phyloP scores from a whole-genome alignment of 2,113 vertebrate genomes.

The Pongo abelii region DNA sequence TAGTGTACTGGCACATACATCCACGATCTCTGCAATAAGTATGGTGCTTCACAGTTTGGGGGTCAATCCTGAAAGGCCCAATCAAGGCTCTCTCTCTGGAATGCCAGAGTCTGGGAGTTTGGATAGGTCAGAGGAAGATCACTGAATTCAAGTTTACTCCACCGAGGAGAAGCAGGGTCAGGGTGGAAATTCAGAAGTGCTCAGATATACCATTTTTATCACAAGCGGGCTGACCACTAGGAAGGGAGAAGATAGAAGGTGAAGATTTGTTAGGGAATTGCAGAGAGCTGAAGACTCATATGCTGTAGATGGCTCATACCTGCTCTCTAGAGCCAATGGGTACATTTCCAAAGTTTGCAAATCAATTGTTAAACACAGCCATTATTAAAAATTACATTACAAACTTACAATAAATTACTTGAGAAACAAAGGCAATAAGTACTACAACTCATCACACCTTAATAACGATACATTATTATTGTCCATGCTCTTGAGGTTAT shows the following conservation, averaged over 20 bases:
- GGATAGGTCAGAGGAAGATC: neutral
- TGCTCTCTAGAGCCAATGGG: neutral
- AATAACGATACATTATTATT: neutral
- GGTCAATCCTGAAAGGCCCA: neutral
- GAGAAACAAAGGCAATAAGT: neutral
- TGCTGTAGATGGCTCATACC: too few species aligned
- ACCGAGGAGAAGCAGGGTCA: neutral
- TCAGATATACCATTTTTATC: neutral
- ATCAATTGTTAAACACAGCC: neutral
- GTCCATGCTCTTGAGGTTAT: neutral
- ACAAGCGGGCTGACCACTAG: neutral
- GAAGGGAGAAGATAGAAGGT: neutral
- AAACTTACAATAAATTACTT: neutral
- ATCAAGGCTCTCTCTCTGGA: neutral
- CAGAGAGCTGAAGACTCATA: neutral
- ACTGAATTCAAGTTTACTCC: neutral
- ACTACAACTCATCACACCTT: neutral
- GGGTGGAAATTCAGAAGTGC: neutral
- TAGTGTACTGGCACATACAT: fast-evolving
- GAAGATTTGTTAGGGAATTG: neutral
- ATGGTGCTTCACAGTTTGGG: neutral
- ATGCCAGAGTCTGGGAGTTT: neutral
- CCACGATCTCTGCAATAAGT: neutral
- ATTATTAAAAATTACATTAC: neutral
- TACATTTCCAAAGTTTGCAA: neutral